Percentiles rank a stretch among this genome's conserved stretches.
These are phyloP conservation scores for Drosophila ezoana DNA, from an alignment of 2,888 invertebrate genomes.

Conservation along the genomic window DNA sequence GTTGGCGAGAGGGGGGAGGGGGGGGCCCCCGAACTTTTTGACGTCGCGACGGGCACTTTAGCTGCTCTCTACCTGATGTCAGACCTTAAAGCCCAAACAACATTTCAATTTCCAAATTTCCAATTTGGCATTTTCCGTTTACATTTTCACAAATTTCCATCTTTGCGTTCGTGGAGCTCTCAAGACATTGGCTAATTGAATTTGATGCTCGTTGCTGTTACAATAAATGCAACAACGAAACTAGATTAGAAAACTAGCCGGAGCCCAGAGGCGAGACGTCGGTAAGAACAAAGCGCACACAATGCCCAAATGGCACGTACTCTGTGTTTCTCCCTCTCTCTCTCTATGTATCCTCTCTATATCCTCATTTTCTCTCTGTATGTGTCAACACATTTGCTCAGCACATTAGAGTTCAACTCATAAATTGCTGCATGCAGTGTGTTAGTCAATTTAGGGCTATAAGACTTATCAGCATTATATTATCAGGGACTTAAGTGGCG, in stretches of 20 bases:
- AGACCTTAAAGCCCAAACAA: conserved; percentile 41
- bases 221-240: conserved; percentile 52
- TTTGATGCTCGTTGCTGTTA: conserved; percentile 42
- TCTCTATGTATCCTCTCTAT: too few species aligned
- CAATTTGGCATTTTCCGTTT: conserved; percentile 12
- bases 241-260: conserved; percentile 62
- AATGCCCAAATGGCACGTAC: conserved; percentile 59
- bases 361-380: too few species aligned
- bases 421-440: conserved; percentile 5
- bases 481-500: too few species aligned
- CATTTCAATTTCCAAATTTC: conserved; percentile 28
- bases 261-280: conserved; percentile 18
- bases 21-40: conserved; percentile 49
- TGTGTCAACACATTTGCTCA: conserved; percentile 29
- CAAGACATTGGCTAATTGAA: conserved; percentile 71
- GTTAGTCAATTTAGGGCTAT: neutral
- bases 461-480: too few species aligned
- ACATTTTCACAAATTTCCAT: neutral
- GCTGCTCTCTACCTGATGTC: conserved; percentile 14
- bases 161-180: conserved; percentile 28
- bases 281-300: conserved; percentile 49
- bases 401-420: conserved; percentile 30
- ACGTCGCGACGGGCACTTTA: conserved; percentile 51
- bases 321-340: neutral
- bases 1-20: conserved; percentile 17